Base-by-base conservation (phyloP, 2,888 invertebrate species). In the Gymnoscelis rufifasciata region DNA sequence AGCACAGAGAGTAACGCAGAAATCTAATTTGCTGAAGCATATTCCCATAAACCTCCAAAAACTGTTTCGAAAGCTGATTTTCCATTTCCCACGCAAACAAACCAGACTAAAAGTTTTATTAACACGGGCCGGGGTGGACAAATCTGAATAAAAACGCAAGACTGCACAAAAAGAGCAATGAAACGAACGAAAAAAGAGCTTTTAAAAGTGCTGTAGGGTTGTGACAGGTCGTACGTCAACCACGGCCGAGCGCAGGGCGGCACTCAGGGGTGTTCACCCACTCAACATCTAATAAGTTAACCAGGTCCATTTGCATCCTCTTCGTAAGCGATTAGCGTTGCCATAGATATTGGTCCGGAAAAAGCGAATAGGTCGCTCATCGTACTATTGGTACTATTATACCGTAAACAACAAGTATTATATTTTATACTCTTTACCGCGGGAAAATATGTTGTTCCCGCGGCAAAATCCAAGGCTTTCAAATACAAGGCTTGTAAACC, bases 191-290 rank as follows among this genome's bases (percentile, higher is more conserved):
- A 54, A 57, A 45, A 55, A 52, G 43, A 40, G 36, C 45, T 51
- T 52, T 51, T 41, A 39, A 51, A 47, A 47, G 33, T 46, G 55
- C 47, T 45, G 12, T 41, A 38, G 43, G 48, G 39, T 38, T 52
- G 57, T 54, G 57, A 54, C 57, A 58, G 57, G 57, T 52, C 52
- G 52, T 58, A 42, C 43, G 48, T 56, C 54, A 58, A 35, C 39
- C 38, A 45, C 43, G 46, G 40, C 46, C 50, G 30, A 30, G 36
- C 8, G 13, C 45, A 50, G 45, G 36, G 13, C 6, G 19, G 39
- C n/a, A 44, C 11, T 26, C 7, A n/a, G 14, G 13, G 24, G 19
- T 10, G 6, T 35, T 19, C 10, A 1, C 5, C 13, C n/a, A 15
- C 31, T n/a, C 30, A 13, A 30, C 30, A 30, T n/a, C n/a, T n/a